Conservation (phyloP, 2,888 invertebrate genomes). For the Leptopilina myrica region DNA sequence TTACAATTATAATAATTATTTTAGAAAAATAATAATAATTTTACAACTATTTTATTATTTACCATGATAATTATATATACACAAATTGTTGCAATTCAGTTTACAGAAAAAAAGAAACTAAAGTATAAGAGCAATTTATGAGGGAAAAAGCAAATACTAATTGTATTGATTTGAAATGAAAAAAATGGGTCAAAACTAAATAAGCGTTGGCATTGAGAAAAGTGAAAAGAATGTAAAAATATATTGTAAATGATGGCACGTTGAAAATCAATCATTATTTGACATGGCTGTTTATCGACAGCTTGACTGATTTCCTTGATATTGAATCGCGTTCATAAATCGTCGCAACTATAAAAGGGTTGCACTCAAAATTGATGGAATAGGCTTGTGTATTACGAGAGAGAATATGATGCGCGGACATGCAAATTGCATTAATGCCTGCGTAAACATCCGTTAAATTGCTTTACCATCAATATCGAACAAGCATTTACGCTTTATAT, state of each 20-base stretch:
- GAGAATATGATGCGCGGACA: slow-evolving; percentile 49
- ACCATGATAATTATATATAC: too few relatives aligned
- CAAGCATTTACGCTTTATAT: slow-evolving; percentile 50
- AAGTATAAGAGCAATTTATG: too few relatives aligned
- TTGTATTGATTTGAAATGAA: too few relatives aligned
- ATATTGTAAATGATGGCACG: neutral
- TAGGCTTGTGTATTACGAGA: slow-evolving; percentile 51
- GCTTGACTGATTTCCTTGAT: neutral
- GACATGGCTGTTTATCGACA: slow-evolving; percentile 36
- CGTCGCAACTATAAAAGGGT: slow-evolving; percentile 55
- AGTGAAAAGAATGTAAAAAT: neutral
- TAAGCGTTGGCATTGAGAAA: too few relatives aligned
- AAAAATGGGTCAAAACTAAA: too few relatives aligned
- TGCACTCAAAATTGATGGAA: slow-evolving; percentile 57
- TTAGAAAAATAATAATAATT: too few relatives aligned
- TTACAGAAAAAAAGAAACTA: too few relatives aligned
- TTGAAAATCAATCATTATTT: neutral
- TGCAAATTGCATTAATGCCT: slow-evolving; percentile 72
- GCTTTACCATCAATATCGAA: slow-evolving; percentile 68
- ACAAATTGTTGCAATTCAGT: too few relatives aligned
- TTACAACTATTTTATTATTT: too few relatives aligned
- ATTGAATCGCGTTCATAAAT: slow-evolving; percentile 35
- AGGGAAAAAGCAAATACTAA: too few relatives aligned
- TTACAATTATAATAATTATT: too few relatives aligned
- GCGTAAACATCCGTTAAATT: slow-evolving; percentile 69